These are phyloP conservation scores for Morinoia aosen DNA, from an alignment of 2,888 invertebrate genomes.

Conservation along the genomic window DNA sequence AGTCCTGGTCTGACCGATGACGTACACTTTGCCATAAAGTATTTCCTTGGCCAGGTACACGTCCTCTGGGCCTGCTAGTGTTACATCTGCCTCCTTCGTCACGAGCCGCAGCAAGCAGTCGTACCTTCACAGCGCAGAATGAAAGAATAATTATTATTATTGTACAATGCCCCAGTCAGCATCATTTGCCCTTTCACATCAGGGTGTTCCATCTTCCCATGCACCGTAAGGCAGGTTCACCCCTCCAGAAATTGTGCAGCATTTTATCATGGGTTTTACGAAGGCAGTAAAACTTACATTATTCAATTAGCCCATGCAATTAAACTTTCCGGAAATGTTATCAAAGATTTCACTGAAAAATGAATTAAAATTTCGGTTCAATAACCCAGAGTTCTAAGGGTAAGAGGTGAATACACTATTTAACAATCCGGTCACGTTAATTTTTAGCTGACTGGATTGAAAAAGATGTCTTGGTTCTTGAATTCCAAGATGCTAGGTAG, in stretches of 20 bases:
- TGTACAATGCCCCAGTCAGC: neutral
- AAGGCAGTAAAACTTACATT: too few species aligned
- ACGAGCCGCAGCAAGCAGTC: conserved; percentile 85
- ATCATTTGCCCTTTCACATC: neutral
- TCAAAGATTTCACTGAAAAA: too few species aligned
- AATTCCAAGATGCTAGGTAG: too few species aligned
- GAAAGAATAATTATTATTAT: neutral
- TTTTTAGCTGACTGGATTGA: neutral
- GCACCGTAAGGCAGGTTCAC: neutral
- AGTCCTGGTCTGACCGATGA: conserved; percentile 56
- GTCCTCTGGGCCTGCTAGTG: conserved; percentile 88
- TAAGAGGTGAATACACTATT: too few species aligned
- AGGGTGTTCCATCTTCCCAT: neutral
- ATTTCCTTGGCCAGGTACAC: conserved; percentile 81
- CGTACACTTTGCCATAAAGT: conserved; percentile 43
- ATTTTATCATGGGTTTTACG: neutral
- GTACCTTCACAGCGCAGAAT: conserved; percentile 75
- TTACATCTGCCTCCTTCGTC: conserved; percentile 84
- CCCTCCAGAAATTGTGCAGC: neutral
- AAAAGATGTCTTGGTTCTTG: too few species aligned
- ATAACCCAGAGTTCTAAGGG: too few species aligned
- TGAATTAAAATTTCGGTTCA: too few species aligned
- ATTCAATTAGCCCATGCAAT: too few species aligned
- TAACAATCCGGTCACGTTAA: too few species aligned
- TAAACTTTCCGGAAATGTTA: too few species aligned